These are phyloP conservation scores for Sycobia sp. DNA, from an alignment of 1,140 invertebrate species.

Conservation along the genomic window DNA sequence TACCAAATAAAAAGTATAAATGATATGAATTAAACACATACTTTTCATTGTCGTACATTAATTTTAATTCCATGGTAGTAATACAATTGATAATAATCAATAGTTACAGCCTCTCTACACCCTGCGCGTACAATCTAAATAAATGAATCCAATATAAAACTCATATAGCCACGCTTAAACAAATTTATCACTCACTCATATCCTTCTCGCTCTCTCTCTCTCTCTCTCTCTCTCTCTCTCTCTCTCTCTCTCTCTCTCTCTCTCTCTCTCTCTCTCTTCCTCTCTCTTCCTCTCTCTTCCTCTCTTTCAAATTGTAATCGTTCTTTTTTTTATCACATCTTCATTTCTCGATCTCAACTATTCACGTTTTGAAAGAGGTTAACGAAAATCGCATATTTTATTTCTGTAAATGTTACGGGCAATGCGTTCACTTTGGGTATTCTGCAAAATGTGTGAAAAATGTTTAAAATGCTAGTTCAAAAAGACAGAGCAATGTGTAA, in stretches of 20 bases:
- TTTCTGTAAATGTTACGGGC: too few species aligned
- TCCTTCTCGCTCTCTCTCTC: neutral
- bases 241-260: too few species aligned
- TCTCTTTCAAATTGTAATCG: neutral
- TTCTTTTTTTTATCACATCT: neutral
- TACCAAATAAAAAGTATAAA: neutral
- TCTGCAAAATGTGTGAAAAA: too few species aligned
- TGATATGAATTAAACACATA: neutral
- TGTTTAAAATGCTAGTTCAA: too few species aligned
- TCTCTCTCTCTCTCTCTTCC: neutral
- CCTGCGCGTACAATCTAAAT: slow-evolving; percentile 44
- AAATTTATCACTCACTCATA: neutral
- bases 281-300: neutral
- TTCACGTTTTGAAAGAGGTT: too few species aligned
- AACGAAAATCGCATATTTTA: too few species aligned
- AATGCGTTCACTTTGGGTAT: too few species aligned
- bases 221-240: too few species aligned
- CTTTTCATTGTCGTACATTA: slow-evolving; percentile 22
- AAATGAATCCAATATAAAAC: slow-evolving; percentile 35
- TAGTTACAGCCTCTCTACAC: slow-evolving; percentile 47
- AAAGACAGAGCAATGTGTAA: too few species aligned
- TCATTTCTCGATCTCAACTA: too few species aligned
- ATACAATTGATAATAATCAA: slow-evolving; percentile 40
- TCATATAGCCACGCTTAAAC: slow-evolving; percentile 14
- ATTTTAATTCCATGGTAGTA: slow-evolving; percentile 40